Evolutionary conservation across 2,888 invertebrate species (phyloP), one percentile per base, ranked within the genome.

Genomic region (Galerucella pusilla): DNA sequence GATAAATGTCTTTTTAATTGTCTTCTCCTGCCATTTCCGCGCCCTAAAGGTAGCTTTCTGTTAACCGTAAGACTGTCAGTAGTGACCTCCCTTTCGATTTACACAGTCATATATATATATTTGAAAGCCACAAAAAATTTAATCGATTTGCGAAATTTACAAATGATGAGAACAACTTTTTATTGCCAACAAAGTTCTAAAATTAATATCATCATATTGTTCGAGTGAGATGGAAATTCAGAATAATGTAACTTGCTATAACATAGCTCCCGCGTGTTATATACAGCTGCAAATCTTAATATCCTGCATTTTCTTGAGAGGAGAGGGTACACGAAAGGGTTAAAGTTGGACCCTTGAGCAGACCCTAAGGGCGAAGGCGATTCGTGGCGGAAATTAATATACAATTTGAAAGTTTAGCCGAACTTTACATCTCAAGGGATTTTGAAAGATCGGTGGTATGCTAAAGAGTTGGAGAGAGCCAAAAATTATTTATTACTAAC

Each of bases 1-100:
- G 69, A 69, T 61, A 49, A 61, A 69, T 69, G 61, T 61, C 25
- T 61, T 69, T 69, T 69, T 69, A 69, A 69, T 69, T 69, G 69
- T 61, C 69, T 69, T 20, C 46, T 46, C 16, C 64, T 65, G 64
- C 64, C 45, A 64, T 64, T 64, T 46, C 35, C 46, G 25, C 61
- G 52, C 42, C 20, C 49, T 59, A 61, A 61, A 69, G 20, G 61
- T 52, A 49, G 61, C 69, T 69, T 52, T 25, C 69, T 69, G 61
- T 20, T 64, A 64, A 45, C 64, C 64, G 64, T 65, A 45, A 46
- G 46, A 46, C 42, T 20, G 64, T 65, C 46, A 45, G 46, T 20
- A 9, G 45, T n/a, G 64, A 11, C 64, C 46, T 46, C 64, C 46
- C 46, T 46, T 42, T 45, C 64, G 45, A 65, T 65, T 65, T 46